Evolutionary conservation across 2,888 invertebrate genomes (phyloP).

Genomic region (Tinea trinotella): DNA sequence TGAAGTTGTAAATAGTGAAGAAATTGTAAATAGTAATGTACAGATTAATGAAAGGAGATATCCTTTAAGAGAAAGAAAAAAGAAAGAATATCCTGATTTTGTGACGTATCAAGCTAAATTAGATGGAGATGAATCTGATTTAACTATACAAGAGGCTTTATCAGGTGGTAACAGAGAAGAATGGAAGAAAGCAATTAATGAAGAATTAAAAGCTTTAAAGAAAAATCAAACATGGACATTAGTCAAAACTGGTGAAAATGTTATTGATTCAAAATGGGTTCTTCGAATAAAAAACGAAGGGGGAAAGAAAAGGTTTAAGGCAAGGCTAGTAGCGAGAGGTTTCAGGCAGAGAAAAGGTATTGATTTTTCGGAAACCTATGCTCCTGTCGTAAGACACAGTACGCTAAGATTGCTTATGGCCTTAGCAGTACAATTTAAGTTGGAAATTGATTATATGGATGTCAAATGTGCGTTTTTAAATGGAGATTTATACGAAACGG

Average conservation of each 20-base stretch:
- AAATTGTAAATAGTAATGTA: no score
- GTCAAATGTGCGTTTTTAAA: background rate
- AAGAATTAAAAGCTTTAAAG: background rate
- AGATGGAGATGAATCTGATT: background rate
- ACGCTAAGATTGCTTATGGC: conserved; percentile 3
- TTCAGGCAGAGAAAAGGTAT: background rate
- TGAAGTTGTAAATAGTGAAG: no score
- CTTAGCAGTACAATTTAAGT: background rate
- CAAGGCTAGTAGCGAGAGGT: background rate
- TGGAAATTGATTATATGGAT: background rate
- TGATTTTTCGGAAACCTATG: background rate
- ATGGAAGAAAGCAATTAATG: background rate
- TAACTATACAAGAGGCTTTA: background rate
- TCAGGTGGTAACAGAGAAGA: background rate
- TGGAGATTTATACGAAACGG: conserved; percentile 10
- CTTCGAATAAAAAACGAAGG: background rate
- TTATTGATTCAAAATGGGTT: background rate
- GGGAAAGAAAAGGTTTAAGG: background rate
- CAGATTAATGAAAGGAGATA: no score
- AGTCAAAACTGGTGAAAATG: background rate
- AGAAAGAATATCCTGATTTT: background rate
- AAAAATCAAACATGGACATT: background rate
- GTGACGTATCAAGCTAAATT: background rate
- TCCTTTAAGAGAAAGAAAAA: no score
- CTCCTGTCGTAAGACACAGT: background rate